A percentile compares a stretch with the other conserved stretches of the same genome.
phyloP scores from a whole-genome alignment of 2,797 vertebrate genomes.

The Taenioides sp. region DNA sequence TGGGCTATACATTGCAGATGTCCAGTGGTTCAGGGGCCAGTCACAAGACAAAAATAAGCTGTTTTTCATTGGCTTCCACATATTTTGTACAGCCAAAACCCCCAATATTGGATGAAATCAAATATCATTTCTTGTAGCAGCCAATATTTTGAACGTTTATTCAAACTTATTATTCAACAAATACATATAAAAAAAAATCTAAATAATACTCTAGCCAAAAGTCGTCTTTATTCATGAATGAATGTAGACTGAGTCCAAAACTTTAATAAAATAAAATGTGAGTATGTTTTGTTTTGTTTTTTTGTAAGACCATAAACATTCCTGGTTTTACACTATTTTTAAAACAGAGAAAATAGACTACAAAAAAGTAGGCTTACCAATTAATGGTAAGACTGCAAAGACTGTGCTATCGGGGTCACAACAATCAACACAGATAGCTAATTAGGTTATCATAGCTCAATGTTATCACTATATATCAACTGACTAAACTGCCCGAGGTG shows the following conservation, averaged over 20 bases:
- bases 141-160: too few species aligned
- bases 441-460: background rate
- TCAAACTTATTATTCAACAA: too few species aligned
- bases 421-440: background rate
- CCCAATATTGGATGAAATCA: background rate
- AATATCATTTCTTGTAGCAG: too few species aligned
- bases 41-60: background rate
- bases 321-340: background rate
- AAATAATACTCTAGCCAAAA: too few species aligned
- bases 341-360: background rate
- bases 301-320: background rate
- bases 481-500: constrained; percentile 13
- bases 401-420: background rate
- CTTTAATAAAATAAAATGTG: background rate
- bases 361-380: background rate
- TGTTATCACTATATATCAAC: constrained; percentile 14
- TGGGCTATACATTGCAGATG: background rate
- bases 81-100: background rate
- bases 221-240: too few species aligned
- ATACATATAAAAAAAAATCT: too few species aligned
- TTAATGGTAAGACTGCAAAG: background rate
- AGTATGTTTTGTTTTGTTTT: background rate
- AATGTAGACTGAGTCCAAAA: too few species aligned
- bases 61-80: background rate
- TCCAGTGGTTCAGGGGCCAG: background rate